Evolutionary conservation across 1,140 invertebrate genomes (phyloP).

Genomic region (Panagrolaimus sp.): DNA sequence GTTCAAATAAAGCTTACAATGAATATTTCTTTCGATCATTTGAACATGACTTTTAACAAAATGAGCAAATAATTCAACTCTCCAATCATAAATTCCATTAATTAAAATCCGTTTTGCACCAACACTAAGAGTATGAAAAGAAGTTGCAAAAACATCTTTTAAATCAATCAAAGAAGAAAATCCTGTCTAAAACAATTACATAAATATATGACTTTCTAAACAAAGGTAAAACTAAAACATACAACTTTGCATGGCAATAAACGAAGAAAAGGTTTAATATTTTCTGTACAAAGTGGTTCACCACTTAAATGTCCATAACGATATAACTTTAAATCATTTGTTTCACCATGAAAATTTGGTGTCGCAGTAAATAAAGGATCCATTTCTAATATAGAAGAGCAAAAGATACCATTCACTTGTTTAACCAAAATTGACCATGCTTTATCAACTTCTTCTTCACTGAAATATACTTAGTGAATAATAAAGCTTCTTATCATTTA

Average conservation of each 20-base stretch:
- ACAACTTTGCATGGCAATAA: constrained; percentile 21
- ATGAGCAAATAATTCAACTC: constrained; percentile 4
- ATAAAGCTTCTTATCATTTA: neutral
- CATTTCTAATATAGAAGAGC: constrained; percentile 16
- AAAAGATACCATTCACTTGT: constrained; percentile 22
- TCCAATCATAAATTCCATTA: neutral
- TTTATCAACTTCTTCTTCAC: neutral
- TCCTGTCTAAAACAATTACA: constrained; percentile 12
- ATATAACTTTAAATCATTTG: neutral
- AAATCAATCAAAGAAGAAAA: neutral
- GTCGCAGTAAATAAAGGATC: constrained; percentile 11
- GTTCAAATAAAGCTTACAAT: neutral
- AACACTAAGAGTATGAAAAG: constrained; percentile 7
- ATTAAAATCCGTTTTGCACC: neutral
- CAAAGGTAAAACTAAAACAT: constrained; percentile 13
- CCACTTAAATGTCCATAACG: constrained; percentile 21
- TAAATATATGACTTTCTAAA: too few species aligned
- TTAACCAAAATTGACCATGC: neutral
- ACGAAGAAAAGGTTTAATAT: constrained; percentile 17
- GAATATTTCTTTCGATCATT: neutral
- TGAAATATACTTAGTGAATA: neutral
- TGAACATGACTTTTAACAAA: constrained; percentile 17
- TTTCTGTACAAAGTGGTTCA: constrained; percentile 24
- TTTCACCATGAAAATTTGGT: neutral
- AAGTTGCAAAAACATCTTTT: neutral